Conservation (phyloP, 1,140 invertebrate genomes). For the Lanistes nyassanus region DNA sequence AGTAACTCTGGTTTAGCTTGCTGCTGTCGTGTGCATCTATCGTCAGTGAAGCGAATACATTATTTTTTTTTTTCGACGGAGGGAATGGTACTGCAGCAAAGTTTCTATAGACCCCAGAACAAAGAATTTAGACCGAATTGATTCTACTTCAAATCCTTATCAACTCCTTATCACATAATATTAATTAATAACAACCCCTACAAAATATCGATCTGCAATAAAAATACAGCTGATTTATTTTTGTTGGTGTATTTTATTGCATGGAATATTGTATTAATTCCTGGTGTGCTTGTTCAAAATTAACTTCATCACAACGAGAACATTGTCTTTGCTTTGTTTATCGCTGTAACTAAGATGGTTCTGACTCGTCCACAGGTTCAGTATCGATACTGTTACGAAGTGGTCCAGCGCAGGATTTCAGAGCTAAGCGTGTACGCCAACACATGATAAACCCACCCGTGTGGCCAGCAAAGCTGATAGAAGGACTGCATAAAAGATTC, state of each 20-base stretch:
- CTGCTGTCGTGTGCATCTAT: no score
- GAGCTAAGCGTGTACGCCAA: constrained; percentile 15
- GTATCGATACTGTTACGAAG: constrained; percentile 13
- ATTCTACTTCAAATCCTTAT: no score
- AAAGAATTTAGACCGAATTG: no score
- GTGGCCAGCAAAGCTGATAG: no score
- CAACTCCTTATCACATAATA: no score
- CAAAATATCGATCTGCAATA: not conserved
- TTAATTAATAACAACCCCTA: no score
- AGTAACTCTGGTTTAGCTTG: not conserved
- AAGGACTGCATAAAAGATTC: no score
- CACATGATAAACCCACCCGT: not conserved
- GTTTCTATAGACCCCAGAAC: no score
- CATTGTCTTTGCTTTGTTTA: not conserved
- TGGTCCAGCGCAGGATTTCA: not conserved
- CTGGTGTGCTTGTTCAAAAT: not conserved
- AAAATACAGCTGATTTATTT: not conserved
- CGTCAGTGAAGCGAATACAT: no score
- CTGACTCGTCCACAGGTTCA: not conserved
- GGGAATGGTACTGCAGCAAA: no score
- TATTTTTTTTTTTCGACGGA: no score
- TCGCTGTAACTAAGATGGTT: no score
- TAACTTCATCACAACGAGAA: not conserved
- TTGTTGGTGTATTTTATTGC: not conserved
- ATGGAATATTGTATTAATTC: not conserved